These are phyloP conservation scores for Ammodramus savannarum DNA, from an alignment of 2,113 vertebrate species.

Conservation along the genomic window DNA sequence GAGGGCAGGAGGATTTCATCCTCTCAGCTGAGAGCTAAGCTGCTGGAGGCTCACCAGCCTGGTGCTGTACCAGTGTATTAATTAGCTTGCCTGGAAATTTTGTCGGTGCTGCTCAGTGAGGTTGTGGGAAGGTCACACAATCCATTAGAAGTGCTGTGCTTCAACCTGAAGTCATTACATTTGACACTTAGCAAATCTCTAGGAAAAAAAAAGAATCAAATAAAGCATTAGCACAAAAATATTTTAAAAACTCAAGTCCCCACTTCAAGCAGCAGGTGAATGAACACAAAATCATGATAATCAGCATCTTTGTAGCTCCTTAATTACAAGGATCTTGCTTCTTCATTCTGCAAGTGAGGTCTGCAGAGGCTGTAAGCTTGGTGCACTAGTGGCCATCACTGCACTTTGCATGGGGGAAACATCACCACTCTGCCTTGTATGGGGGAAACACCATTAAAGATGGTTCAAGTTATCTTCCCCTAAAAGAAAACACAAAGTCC, in stretches of 20 bases:
- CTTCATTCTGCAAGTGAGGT: neutral
- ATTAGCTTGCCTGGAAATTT: conserved; percentile 37
- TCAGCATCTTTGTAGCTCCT: neutral
- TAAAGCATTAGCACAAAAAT: neutral
- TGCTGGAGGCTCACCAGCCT: neutral
- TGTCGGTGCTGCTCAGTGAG: neutral
- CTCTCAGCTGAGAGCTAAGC: conserved; percentile 22
- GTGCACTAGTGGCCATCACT: neutral
- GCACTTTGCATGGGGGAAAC: neutral
- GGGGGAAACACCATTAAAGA: neutral
- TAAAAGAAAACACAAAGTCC: neutral
- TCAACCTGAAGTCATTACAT: neutral
- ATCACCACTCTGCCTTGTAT: neutral
- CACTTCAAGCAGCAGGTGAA: neutral
- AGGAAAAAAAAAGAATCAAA: neutral
- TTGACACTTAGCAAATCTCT: neutral
- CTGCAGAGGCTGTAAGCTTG: neutral
- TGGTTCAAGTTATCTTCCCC: neutral
- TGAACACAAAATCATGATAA: neutral
- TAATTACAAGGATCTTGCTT: neutral
- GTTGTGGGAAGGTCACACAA: conserved; percentile 21
- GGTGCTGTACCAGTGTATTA: neutral
- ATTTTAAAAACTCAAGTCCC: neutral
- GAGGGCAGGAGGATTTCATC: conserved; percentile 34
- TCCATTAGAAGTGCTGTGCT: neutral